Percentiles rank a stretch among this genome's conserved stretches.
These are phyloP conservation scores for Bicyclus anynana DNA, from an alignment of 1,140 invertebrate species.

Conservation along the genomic window DNA sequence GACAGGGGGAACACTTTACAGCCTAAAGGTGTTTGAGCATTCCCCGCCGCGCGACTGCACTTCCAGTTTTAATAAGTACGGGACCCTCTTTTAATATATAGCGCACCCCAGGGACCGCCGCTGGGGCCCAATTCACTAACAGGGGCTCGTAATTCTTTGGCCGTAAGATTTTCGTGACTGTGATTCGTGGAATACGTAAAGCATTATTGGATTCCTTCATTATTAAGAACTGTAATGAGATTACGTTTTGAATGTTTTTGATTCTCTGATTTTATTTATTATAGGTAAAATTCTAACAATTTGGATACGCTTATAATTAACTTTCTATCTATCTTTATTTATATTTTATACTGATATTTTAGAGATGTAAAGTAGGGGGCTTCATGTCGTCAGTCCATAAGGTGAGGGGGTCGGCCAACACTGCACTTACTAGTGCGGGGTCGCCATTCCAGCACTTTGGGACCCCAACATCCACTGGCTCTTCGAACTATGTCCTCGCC, in stretches of 20 bases:
- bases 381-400: no score
- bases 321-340: no score
- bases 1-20: slow-evolving; percentile 23
- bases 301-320: no score
- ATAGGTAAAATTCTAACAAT: no score
- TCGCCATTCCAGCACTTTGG: no score
- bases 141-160: slow-evolving; percentile 37
- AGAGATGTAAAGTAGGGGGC: no score
- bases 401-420: no score
- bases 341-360: no score
- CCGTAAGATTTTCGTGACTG: slow-evolving; percentile 33
- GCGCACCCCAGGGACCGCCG: slow-evolving; percentile 41
- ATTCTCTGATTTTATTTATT: neutral
- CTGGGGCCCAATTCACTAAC: slow-evolving; percentile 32
- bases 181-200: slow-evolving; percentile 26
- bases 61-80: slow-evolving; percentile 53
- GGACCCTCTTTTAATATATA: slow-evolving; percentile 57
- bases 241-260: neutral
- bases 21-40: slow-evolving; percentile 46
- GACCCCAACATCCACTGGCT: no score
- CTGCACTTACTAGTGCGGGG: no score
- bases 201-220: slow-evolving; percentile 3
- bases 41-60: slow-evolving; percentile 1
- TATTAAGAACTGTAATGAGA: no score
- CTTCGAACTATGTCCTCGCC: no score